These are phyloP conservation scores for Pteropus alecto DNA, from an alignment of 2,113 vertebrate species.

Conservation along the genomic window DNA sequence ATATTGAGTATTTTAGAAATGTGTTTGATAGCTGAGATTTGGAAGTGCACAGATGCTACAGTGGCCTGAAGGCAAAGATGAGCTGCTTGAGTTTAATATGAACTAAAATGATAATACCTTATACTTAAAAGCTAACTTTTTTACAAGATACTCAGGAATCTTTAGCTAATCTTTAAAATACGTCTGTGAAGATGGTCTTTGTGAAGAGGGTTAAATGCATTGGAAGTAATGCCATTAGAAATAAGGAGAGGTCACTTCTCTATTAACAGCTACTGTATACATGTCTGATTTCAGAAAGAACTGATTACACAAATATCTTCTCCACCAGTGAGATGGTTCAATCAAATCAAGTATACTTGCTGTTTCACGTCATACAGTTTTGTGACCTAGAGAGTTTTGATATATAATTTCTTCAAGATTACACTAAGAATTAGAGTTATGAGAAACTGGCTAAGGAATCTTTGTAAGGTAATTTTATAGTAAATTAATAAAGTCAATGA, in stretches of 20 bases:
- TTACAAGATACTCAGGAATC: constrained; percentile 5
- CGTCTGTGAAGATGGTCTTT: constrained; percentile 11
- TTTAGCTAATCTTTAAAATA: constrained; percentile 41
- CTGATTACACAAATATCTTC: neutral
- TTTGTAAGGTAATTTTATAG: neutral
- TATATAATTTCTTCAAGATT: neutral
- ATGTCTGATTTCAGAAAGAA: neutral
- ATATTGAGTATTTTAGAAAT: constrained; percentile 56
- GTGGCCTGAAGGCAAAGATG: constrained; percentile 39
- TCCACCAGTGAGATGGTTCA: neutral
- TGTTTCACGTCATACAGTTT: neutral
- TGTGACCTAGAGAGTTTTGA: constrained; percentile 5
- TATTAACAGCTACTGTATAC: neutral
- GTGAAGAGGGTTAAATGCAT: constrained; percentile 31
- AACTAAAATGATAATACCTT: constrained; percentile 57
- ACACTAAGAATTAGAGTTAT: neutral
- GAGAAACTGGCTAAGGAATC: neutral
- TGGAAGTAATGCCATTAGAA: neutral
- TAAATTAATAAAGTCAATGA: neutral
- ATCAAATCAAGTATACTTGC: neutral
- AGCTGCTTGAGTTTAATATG: constrained; percentile 62
- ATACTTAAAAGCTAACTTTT: constrained; percentile 53
- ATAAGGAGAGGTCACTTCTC: constrained; percentile 5
- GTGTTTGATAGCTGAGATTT: constrained; percentile 62
- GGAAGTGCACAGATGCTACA: constrained; percentile 41